Percentiles rank a stretch among this genome's conserved stretches.
Evolutionary conservation across 2,113 vertebrate species (phyloP).

Genomic region (Anolis carolinensis): DNA sequence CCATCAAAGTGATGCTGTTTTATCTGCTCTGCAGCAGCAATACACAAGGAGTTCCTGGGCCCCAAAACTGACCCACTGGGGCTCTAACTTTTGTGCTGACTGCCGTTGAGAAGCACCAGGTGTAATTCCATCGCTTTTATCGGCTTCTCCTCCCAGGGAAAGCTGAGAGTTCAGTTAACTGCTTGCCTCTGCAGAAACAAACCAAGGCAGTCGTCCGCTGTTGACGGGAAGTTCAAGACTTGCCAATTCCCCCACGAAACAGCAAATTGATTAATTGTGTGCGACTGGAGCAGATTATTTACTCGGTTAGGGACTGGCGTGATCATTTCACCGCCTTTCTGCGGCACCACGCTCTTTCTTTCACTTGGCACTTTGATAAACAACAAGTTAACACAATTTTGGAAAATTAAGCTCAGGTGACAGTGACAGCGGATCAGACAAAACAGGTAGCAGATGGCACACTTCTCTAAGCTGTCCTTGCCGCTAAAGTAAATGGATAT

Average conservation of each 20-base stretch:
- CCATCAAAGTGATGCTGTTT: too few relatives aligned
- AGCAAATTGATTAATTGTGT: slow-evolving; percentile 69
- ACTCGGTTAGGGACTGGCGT: slow-evolving; percentile 57
- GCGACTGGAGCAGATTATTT: slow-evolving; percentile 66
- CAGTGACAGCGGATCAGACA: background rate
- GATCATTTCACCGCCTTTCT: slow-evolving; percentile 58
- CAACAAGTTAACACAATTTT: slow-evolving; percentile 66
- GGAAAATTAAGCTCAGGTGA: slow-evolving; percentile 55
- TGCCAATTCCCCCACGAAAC: slow-evolving; percentile 43
- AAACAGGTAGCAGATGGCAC: slow-evolving; percentile 47
- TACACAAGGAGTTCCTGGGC: too few relatives aligned
- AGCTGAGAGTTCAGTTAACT: background rate
- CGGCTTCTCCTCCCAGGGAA: slow-evolving; percentile 14
- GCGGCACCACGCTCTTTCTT: slow-evolving; percentile 64
- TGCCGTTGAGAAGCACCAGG: slow-evolving; percentile 3
- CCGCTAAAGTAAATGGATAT: background rate
- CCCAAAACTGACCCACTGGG: background rate
- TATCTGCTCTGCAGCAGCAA: too few relatives aligned
- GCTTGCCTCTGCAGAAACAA: slow-evolving; percentile 5
- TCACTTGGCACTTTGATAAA: slow-evolving; percentile 65
- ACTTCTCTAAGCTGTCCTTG: background rate
- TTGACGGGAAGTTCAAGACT: slow-evolving; percentile 32
- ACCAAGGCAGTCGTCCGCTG: background rate
- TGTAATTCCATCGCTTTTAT: slow-evolving; percentile 24
- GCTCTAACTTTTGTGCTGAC: background rate